phyloP scores from a whole-genome alignment of 64 coral and sea anemone genomes.

The Actinia equina region DNA sequence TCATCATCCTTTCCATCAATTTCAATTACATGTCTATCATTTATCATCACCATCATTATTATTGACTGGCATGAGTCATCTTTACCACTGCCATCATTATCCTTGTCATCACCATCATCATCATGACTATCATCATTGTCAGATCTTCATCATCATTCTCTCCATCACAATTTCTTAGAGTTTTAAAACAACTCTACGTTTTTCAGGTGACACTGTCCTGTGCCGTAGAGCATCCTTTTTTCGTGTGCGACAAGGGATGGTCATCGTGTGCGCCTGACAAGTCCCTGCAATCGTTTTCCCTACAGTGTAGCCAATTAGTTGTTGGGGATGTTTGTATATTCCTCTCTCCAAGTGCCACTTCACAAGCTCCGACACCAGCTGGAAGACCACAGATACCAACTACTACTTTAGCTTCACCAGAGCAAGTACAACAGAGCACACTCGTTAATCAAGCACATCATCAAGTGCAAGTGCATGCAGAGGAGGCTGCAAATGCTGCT shows the following conservation, averaged over 20 bases:
- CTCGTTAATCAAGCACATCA: neutral
- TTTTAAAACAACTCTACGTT: neutral
- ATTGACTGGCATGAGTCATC: no score
- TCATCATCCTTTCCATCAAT: no score
- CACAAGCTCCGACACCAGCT: slow-evolving; percentile 30
- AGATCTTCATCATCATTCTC: neutral
- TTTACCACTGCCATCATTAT: no score
- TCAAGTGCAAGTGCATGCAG: neutral
- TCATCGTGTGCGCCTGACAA: slow-evolving; percentile 75
- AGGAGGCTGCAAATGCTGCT: neutral
- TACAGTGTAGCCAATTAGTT: slow-evolving; percentile 73
- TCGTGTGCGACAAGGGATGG: slow-evolving; percentile 94
- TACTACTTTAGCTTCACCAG: neutral
- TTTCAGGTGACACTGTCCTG: slow-evolving; percentile 79
- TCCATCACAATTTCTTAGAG: no score
- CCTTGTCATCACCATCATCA: no score
- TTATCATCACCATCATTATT: no score
- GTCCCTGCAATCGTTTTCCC: slow-evolving; percentile 55
- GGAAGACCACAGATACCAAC: neutral
- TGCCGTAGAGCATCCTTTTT: slow-evolving; percentile 92
- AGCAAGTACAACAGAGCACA: neutral
- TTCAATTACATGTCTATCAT: no score
- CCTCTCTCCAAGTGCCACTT: slow-evolving; percentile 49
- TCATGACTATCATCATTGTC: neutral
- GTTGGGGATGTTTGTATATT: slow-evolving; percentile 97